Evolutionary conservation across 1,140 invertebrate species (phyloP).

Genomic region (Plutomurus gul): DNA sequence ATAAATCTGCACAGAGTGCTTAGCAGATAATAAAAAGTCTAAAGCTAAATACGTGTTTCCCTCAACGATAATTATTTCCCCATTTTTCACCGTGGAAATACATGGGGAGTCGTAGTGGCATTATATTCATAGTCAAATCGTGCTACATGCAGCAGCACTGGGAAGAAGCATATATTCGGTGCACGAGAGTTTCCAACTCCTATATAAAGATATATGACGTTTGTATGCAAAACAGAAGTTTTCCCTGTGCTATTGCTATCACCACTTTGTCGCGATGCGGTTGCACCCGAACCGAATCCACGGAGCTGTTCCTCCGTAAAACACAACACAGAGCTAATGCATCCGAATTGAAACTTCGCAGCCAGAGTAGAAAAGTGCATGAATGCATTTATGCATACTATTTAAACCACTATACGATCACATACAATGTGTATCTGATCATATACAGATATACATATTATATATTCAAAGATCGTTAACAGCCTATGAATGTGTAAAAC

Average conservation of each 20-base stretch:
- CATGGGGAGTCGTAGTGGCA: background rate
- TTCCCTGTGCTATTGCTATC: slow-evolving; percentile 11
- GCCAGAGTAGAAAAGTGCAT: slow-evolving; percentile 26
- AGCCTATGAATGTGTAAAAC: too few species aligned
- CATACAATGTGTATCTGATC: background rate
- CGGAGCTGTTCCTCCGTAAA: background rate
- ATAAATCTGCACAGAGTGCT: slow-evolving; percentile 19
- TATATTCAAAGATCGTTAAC: too few species aligned
- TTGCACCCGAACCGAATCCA: slow-evolving; percentile 15
- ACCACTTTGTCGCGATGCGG: slow-evolving; percentile 26
- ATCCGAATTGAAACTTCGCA: slow-evolving; percentile 20
- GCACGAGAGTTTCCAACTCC: background rate
- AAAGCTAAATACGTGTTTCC: slow-evolving; percentile 29
- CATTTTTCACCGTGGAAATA: slow-evolving; percentile 36
- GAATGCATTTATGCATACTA: slow-evolving; percentile 1
- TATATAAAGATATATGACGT: slow-evolving; percentile 11
- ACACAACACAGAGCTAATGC: slow-evolving; percentile 11
- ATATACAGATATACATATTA: too few species aligned
- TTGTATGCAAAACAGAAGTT: slow-evolving; percentile 26
- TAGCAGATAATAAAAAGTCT: slow-evolving; percentile 27
- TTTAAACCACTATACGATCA: background rate
- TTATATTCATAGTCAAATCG: slow-evolving; percentile 10
- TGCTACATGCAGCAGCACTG: background rate
- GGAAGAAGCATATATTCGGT: background rate
- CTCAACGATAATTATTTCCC: slow-evolving; percentile 39